Evolutionary conservation across 2,797 vertebrate species (phyloP), one percentile per base, ranked within the genome.

Genomic region (Heteromormyrus szaboi): DNA sequence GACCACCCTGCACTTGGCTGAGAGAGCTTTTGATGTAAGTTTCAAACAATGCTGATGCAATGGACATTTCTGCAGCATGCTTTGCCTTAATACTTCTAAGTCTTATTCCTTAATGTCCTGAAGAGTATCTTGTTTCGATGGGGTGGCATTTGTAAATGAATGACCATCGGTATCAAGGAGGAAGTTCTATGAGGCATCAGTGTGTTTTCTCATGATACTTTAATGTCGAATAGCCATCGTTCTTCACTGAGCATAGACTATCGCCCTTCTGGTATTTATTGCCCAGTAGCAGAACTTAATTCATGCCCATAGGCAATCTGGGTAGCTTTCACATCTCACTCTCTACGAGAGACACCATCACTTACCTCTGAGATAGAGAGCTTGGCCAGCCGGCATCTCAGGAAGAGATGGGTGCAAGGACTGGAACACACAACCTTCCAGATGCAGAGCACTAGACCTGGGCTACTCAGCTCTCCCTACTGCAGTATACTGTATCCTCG

Each of bases 1-100:
- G 88, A 92, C 96, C 56, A 96, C 96, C 83, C 81, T 96, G 90
- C 97, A 97, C 92, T 93, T 96, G 88, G 97, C 98, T 62, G 94
- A 96, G 54, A 93, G 95, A 90, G 96, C 97, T 88, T 94, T 96
- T 19, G 97, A 99, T 11, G 98, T 99, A 94, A 91, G 97, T 95
- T 79, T 62, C 25, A 51, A 81, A 54, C 11, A 14, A 46, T 59
- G n/a, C 6, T 86, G 84, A 53, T 37, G 48, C 11, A n/a, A 50
- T 12, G 41, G 9, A 84, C 50, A 54, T 86, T 86, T 86, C 12
- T 86, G 22, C 50, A 19, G 44, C 79, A 51, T 22, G n/a, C 22
- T 22, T 84, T 29, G 19, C 46, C 81, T 84, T 46, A 11, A 46
- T 11, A 50, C 22, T 22, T 84, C 19, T 50, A 84, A 84, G 12